Percentiles rank a stretch among this genome's conserved stretches.
Conservation (phyloP, 2,797 vertebrate species). For the Percopsis omiscomaycus region DNA sequence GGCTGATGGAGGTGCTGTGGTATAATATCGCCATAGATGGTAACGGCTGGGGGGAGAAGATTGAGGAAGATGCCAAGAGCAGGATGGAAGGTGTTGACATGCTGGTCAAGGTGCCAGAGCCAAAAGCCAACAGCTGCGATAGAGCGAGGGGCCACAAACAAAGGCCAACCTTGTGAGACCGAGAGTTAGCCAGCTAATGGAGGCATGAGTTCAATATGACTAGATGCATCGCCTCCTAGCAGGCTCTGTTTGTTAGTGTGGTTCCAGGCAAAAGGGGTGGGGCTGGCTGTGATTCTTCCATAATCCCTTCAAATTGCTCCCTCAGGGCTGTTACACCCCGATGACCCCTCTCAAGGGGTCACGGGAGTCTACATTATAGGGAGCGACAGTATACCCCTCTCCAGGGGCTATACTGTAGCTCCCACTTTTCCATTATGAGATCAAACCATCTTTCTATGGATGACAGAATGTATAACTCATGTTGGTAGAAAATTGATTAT, state of each 20-base stretch:
- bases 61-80: background rate
- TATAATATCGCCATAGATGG: constrained; percentile 15
- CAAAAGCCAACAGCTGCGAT: background rate
- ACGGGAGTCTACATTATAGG: too few species aligned
- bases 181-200: too few species aligned
- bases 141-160: background rate
- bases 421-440: too few species aligned
- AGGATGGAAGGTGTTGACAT: background rate
- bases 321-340: background rate
- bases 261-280: background rate
- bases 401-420: background rate
- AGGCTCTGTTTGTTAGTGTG: too few species aligned
- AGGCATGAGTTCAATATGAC: too few species aligned
- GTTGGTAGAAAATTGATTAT: too few species aligned
- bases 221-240: too few species aligned
- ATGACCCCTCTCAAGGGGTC: background rate
- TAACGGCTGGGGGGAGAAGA: background rate
- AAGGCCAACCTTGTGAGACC: background rate
- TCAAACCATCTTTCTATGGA: too few species aligned
- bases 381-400: background rate
- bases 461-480: too few species aligned
- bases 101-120: background rate
- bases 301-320: background rate
- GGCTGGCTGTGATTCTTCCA: background rate
- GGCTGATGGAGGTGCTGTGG: background rate